Evolutionary conservation across 2,113 vertebrate genomes (phyloP).

Genomic region (Salvelinus namaycush): DNA sequence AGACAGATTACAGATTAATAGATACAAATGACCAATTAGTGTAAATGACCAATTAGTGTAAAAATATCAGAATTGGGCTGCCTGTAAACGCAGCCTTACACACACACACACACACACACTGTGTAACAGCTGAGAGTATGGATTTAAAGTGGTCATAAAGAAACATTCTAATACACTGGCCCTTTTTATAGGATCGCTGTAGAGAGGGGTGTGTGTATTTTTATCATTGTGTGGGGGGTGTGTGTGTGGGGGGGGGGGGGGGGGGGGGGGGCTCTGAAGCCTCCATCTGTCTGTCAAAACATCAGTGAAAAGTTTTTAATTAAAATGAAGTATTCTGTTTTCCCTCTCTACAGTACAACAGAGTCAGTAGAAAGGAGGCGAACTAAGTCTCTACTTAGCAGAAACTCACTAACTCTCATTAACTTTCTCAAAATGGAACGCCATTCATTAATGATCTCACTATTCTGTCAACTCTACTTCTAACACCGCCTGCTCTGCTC

Average conservation of each 20-base stretch:
- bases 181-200: neutral
- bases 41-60: no score
- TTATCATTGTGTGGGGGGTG: neutral
- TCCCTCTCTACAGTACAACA: neutral
- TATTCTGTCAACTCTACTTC: slow-evolving; percentile 49
- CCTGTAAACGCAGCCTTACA: neutral
- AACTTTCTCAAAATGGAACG: slow-evolving; percentile 29
- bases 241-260: no score
- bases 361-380: neutral
- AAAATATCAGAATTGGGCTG: no score
- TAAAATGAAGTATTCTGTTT: neutral
- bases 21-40: neutral
- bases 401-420: slow-evolving; percentile 47
- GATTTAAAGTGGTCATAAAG: no score
- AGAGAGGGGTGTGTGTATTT: neutral
- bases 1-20: neutral
- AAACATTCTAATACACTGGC: no score
- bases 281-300: neutral
- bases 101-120: neutral
- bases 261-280: neutral
- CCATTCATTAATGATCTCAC: slow-evolving; percentile 48
- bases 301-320: neutral
- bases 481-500: slow-evolving; percentile 21
- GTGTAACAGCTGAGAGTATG: no score
- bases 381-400: neutral